Percentiles rank a stretch among this genome's conserved stretches.
These are phyloP conservation scores for Catamblyrhynchus diadema DNA, from an alignment of 2,797 vertebrate species.

Conservation along the genomic window DNA sequence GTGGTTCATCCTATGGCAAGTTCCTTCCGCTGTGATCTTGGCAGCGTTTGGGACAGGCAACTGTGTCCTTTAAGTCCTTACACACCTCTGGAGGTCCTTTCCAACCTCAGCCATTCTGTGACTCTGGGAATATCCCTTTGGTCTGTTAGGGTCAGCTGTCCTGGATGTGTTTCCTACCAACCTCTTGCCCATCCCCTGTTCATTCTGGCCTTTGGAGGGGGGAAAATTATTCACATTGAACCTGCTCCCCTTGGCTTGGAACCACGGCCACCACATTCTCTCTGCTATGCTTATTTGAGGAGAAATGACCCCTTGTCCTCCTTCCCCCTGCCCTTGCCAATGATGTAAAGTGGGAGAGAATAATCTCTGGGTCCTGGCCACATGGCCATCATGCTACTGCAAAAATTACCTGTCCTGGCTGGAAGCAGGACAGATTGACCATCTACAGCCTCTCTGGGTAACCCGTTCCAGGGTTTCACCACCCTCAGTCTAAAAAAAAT, in stretches of 20 bases:
- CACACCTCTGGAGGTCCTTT: not conserved
- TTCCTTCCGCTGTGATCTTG: not conserved
- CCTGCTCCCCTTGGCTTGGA: not conserved
- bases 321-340: not conserved
- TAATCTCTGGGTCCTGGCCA: not conserved
- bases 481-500: not conserved
- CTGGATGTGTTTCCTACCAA: not conserved
- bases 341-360: not conserved
- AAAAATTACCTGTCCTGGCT: not conserved
- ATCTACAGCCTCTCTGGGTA: not conserved
- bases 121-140: not conserved
- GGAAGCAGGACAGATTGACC: not conserved
- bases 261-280: not conserved
- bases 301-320: not conserved
- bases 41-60: not conserved
- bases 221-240: rapidly evolving
- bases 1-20: not conserved
- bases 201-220: not conserved
- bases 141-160: not conserved
- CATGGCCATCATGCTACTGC: not conserved
- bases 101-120: slow-evolving; percentile 7
- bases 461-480: not conserved
- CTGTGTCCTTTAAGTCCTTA: not conserved
- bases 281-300: not conserved
- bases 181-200: not conserved